Evolutionary conservation across 2,888 invertebrate species (phyloP), one percentile per base, ranked within the genome.

Genomic region (Drosophila nigritarsus): DNA sequence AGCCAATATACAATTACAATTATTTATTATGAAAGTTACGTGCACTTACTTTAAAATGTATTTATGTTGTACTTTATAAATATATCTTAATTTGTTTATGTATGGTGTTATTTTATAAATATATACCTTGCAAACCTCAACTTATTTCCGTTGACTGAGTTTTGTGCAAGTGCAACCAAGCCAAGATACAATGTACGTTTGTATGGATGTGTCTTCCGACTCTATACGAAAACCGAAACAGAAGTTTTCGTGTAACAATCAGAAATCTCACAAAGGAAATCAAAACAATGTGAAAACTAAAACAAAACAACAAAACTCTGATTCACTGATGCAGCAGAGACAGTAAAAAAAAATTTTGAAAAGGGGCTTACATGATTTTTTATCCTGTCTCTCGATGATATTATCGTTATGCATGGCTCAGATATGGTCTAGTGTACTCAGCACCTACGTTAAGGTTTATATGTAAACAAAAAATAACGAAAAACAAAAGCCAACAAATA

Each of bases 101-200:
- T 54, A 49, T 34, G 50, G 29, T 56, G 38, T 3, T 68, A 63
- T 49, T 49, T 49, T 67, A 58, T 66, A 61, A 61, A 65, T 51
- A 61, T 53, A 64, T 71, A 56, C 50, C 42, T 64, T 61, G 67
- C 67, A 49, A 45, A 72, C 45, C 55, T 63, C 20, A 79, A 64
- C 72, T 68, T 81, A 87, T 90, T 87, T 87, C 90, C 90, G 86
- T 88, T 87, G 90, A 85, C 88, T 87, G 87, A 87, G 71, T 87
- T 89, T 89, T 73, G 75, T 45, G 60, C 64, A 61, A 60, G 73
- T 65, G 73, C 73, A 73, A 45, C 74, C 48, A 65, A 73, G 60
- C 73, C 56, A 55, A 74, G 38, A 73, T 50, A 60, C 20, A 42
- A 29, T 53, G 53, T 24, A 18, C 24, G 24, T 45, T 45, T 24